Conservation (phyloP, 1,140 invertebrate species). For the Dysdera silvatica region DNA sequence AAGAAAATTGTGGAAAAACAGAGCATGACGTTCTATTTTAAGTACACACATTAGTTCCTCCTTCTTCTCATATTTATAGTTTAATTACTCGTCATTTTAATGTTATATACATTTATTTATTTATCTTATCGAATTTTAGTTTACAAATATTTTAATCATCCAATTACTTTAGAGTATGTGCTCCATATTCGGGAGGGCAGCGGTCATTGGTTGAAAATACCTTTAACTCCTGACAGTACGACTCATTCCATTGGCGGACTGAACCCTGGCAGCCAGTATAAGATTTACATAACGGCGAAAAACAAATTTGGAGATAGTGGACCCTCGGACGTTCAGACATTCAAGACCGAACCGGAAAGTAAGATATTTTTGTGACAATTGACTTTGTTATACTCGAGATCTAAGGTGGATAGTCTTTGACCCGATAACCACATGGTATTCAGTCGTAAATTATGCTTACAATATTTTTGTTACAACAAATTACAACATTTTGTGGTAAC, state of each 20-base stretch:
- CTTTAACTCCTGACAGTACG: not conserved
- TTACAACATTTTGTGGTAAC: too few relatives aligned
- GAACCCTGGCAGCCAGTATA: constrained; percentile 12
- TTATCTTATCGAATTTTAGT: not conserved
- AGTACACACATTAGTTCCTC: not conserved
- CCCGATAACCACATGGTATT: too few relatives aligned
- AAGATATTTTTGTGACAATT: too few relatives aligned
- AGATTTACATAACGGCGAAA: constrained; percentile 23
- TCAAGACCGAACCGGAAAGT: constrained; percentile 19
- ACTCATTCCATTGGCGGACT: constrained; percentile 22
- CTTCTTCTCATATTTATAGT: not conserved
- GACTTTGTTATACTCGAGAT: too few relatives aligned
- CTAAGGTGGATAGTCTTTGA: too few relatives aligned
- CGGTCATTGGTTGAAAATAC: constrained; percentile 21
- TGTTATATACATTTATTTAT: not conserved
- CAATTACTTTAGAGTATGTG: constrained; percentile 12
- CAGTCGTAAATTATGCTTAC: too few relatives aligned
- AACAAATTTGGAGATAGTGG: constrained; percentile 26
- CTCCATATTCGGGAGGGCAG: constrained; percentile 17
- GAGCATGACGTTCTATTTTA: not conserved
- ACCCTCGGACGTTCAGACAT: constrained; percentile 22
- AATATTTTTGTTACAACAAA: too few relatives aligned
- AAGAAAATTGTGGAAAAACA: too few relatives aligned
- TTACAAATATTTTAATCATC: not conserved
- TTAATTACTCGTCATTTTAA: not conserved